Evolutionary conservation across 2,113 vertebrate genomes (phyloP).

Genomic region (Acanthisitta chloris): DNA sequence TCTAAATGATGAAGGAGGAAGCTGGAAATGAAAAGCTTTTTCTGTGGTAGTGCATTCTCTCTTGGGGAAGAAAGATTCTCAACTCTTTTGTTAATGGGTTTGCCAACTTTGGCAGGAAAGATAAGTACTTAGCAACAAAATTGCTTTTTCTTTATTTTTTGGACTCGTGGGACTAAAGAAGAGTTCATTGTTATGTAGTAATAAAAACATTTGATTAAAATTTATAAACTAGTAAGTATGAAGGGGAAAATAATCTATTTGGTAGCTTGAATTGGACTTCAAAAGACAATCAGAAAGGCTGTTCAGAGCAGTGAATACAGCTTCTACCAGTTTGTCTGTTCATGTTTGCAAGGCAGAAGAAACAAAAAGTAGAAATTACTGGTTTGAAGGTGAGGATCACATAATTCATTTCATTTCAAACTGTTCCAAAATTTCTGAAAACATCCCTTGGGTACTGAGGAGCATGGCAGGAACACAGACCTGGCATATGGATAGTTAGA

Average conservation of each 20-base stretch:
- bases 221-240: neutral
- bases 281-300: neutral
- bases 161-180: neutral
- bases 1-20: neutral
- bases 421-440: neutral
- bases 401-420: neutral
- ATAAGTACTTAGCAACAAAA: neutral
- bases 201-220: neutral
- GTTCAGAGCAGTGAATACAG: neutral
- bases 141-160: neutral
- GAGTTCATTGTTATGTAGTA: neutral
- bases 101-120: neutral
- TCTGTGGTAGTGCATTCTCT: accelerated
- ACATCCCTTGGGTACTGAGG: neutral
- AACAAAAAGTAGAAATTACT: neutral
- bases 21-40: neutral
- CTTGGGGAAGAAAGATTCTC: neutral
- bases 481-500: neutral
- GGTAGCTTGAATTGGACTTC: neutral
- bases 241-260: neutral
- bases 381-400: neutral
- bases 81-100: neutral
- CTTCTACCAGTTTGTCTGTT: neutral
- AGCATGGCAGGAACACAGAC: neutral
- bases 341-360: neutral